phyloP scores from a whole-genome alignment of 1,140 invertebrate genomes.

The Xylocopa sonorina region DNA sequence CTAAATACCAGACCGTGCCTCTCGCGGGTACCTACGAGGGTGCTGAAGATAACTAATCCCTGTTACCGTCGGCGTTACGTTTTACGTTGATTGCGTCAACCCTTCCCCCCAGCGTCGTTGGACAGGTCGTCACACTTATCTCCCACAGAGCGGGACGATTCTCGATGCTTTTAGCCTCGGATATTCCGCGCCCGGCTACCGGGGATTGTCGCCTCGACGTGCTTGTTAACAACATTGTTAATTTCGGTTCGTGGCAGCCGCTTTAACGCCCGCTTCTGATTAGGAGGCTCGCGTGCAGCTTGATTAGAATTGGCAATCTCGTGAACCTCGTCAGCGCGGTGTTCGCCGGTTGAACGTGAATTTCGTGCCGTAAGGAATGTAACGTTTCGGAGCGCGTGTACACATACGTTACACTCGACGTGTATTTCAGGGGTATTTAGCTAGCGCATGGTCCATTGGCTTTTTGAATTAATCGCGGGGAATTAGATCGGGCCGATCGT shows the following conservation, averaged over 20 bases:
- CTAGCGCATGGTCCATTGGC: background rate
- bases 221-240: slow-evolving; percentile 80
- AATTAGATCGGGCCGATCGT: slow-evolving; percentile 44
- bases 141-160: slow-evolving; percentile 60
- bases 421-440: background rate
- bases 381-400: background rate
- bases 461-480: slow-evolving; percentile 18
- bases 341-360: slow-evolving; percentile 16
- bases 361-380: background rate
- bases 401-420: no score
- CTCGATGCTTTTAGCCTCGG: slow-evolving; percentile 49
- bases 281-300: slow-evolving; percentile 59
- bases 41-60: slow-evolving; percentile 81
- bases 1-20: slow-evolving; percentile 47
- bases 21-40: slow-evolving; percentile 55
- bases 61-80: slow-evolving; percentile 80
- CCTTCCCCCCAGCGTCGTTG: slow-evolving; percentile 77
- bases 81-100: slow-evolving; percentile 81
- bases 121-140: slow-evolving; percentile 82
- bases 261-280: slow-evolving; percentile 57
- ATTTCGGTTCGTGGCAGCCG: slow-evolving; percentile 63
- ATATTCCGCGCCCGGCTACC: slow-evolving; percentile 46
- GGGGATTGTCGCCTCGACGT: slow-evolving; percentile 52
- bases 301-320: slow-evolving; percentile 65
- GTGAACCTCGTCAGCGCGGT: slow-evolving; percentile 6